A percentile compares a stretch with the other conserved stretches of the same genome.
These are phyloP conservation scores for Jordanella pulchra DNA, from an alignment of 2,797 vertebrate genomes.

Conservation along the genomic window DNA sequence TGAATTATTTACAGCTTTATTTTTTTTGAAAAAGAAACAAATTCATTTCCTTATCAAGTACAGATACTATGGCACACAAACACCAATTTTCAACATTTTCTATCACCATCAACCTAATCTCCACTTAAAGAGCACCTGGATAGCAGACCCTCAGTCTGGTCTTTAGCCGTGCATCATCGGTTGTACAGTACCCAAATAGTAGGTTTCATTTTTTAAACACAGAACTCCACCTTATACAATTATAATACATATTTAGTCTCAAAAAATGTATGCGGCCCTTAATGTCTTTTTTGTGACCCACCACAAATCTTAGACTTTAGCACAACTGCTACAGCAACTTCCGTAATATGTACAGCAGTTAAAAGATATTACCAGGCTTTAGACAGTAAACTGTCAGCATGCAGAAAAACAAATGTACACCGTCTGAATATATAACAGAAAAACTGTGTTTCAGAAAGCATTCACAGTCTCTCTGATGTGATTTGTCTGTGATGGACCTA, in stretches of 20 bases:
- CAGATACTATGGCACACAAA: constrained; percentile 7
- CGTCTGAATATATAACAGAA: constrained; percentile 54
- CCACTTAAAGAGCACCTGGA: constrained; percentile 32
- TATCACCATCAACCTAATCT: constrained; percentile 5
- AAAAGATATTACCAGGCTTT: constrained; percentile 72
- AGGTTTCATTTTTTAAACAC: constrained; percentile 44
- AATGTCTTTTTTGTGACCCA: constrained; percentile 67
- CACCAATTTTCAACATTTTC: not conserved
- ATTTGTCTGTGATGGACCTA: constrained; percentile 44
- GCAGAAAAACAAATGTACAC: constrained; percentile 66
- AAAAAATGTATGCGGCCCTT: constrained; percentile 74
- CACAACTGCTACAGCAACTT: constrained; percentile 71
- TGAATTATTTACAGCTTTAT: constrained; percentile 25
- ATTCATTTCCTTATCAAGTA: not conserved
- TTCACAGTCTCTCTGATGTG: constrained; percentile 50
- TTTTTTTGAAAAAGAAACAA: constrained; percentile 18
- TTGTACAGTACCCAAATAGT: constrained; percentile 9
- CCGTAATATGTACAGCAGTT: constrained; percentile 60
- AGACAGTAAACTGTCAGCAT: constrained; percentile 70
- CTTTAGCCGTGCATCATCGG: not conserved
- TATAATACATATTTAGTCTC: constrained; percentile 77
- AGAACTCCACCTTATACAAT: constrained; percentile 69
- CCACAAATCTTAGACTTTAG: constrained; percentile 57
- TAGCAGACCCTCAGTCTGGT: constrained; percentile 42
- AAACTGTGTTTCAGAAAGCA: constrained; percentile 43